Percentiles rank a stretch among this genome's conserved stretches.
phyloP scores from a whole-genome alignment of 1,140 invertebrate genomes.

The Drosophila santomea region DNA sequence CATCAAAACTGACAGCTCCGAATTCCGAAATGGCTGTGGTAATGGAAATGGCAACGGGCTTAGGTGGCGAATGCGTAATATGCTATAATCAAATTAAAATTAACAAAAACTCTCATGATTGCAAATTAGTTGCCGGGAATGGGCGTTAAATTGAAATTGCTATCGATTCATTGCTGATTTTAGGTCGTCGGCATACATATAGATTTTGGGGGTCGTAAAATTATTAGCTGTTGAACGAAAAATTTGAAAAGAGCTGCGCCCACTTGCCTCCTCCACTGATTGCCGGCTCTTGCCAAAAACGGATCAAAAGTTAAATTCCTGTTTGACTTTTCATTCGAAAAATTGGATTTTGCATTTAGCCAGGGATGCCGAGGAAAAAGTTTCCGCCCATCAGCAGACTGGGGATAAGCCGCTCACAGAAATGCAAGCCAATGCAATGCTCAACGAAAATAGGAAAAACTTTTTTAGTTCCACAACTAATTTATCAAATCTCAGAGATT shows the following conservation, averaged over 20 bases:
- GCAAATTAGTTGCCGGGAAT: conserved; percentile 75
- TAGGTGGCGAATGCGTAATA: conserved; percentile 44
- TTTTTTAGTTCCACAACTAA: conserved; percentile 78
- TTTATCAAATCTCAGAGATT: conserved; percentile 82
- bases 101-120: conserved; percentile 78
- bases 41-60: background rate
- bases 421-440: conserved; percentile 48
- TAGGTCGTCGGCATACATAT: conserved; percentile 8
- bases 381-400: conserved; percentile 44
- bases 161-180: conserved; percentile 30
- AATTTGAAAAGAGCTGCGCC: conserved; percentile 11
- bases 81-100: conserved; percentile 78
- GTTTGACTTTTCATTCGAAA: conserved; percentile 84
- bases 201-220: conserved; percentile 26
- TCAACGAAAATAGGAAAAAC: conserved; percentile 40
- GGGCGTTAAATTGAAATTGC: conserved; percentile 66
- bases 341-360: conserved; percentile 82
- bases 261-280: conserved; percentile 20
- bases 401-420: conserved; percentile 56
- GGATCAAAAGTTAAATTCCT: conserved; percentile 83
- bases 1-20: conserved; percentile 31
- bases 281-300: conserved; percentile 69
- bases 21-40: conserved; percentile 10
- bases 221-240: conserved; percentile 29
- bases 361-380: conserved; percentile 47